phyloP scores from a whole-genome alignment of 2,113 vertebrate species.

The Scomber japonicus region DNA sequence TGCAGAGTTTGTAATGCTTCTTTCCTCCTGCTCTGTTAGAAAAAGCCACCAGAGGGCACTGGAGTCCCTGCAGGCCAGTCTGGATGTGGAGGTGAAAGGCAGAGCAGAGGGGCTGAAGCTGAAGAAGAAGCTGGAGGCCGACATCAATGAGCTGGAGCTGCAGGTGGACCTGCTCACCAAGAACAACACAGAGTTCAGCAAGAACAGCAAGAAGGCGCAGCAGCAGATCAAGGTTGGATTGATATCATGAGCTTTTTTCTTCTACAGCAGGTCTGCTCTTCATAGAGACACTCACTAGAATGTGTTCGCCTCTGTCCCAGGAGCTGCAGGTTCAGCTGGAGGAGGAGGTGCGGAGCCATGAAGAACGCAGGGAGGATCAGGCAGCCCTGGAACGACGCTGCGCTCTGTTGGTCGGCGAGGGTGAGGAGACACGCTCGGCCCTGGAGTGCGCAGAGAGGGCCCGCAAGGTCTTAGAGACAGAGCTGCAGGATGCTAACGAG shows the following conservation, averaged over 20 bases:
- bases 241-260: neutral
- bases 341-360: slow-evolving; percentile 80
- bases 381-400: slow-evolving; percentile 82
- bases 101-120: slow-evolving; percentile 79
- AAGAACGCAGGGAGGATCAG: slow-evolving; percentile 82
- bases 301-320: slow-evolving; percentile 53
- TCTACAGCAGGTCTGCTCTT: neutral
- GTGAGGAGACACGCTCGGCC: slow-evolving; percentile 68
- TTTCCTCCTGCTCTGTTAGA: slow-evolving; percentile 46
- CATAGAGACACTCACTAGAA: neutral
- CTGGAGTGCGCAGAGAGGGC: slow-evolving; percentile 80
- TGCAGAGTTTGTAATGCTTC: neutral
- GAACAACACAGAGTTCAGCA: slow-evolving; percentile 82
- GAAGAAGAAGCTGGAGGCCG: slow-evolving; percentile 85
- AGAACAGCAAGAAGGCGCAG: slow-evolving; percentile 85
- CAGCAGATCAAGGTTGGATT: slow-evolving; percentile 84
- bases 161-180: slow-evolving; percentile 84
- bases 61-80: slow-evolving; percentile 84
- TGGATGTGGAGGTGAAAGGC: slow-evolving; percentile 85
- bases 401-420: slow-evolving; percentile 73
- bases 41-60: slow-evolving; percentile 85
- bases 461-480: slow-evolving; percentile 81
- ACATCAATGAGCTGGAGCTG: slow-evolving; percentile 83
- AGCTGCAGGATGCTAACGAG: slow-evolving; percentile 81
- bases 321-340: slow-evolving; percentile 86